A percentile compares a stretch with the other conserved stretches of the same genome.
phyloP scores from a whole-genome alignment of 2,888 invertebrate species.

The Orchesellides sinensis region DNA sequence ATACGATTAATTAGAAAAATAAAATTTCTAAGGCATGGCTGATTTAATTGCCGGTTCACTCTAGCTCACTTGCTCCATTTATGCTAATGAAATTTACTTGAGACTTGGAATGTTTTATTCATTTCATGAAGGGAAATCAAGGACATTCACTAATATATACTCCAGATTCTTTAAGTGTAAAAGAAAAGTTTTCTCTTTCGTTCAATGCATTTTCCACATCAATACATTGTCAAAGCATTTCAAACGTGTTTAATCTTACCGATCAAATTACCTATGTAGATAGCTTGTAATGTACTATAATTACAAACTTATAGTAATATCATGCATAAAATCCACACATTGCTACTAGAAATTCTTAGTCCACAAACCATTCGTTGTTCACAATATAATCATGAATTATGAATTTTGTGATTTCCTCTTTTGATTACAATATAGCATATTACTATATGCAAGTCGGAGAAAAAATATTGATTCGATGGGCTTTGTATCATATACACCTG shows the following conservation, averaged over 20 bases:
- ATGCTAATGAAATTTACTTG: slow-evolving; percentile 48
- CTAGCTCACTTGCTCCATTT: background rate
- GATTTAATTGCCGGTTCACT: slow-evolving; percentile 1
- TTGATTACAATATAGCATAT: too few relatives aligned
- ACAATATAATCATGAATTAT: background rate
- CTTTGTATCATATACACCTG: background rate
- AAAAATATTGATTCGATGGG: too few relatives aligned
- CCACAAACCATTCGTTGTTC: background rate
- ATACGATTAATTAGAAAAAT: slow-evolving; percentile 52
- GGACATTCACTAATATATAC: too few relatives aligned
- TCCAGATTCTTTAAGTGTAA: too few relatives aligned
- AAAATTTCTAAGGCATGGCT: slow-evolving; percentile 32
- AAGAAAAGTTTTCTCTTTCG: background rate
- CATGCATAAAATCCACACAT: too few relatives aligned
- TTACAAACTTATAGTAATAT: too few relatives aligned
- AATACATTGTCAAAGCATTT: too few relatives aligned
- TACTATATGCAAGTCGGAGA: too few relatives aligned
- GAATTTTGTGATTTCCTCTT: background rate
- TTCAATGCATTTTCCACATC: background rate
- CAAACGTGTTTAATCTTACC: too few relatives aligned
- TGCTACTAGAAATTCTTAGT: background rate
- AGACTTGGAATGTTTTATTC: background rate
- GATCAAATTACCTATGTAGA: too few relatives aligned
- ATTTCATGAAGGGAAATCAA: too few relatives aligned
- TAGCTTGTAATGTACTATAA: too few relatives aligned